These are phyloP conservation scores for Syngnathus rostellatus DNA, from an alignment of 2,797 vertebrate species.

Conservation along the genomic window DNA sequence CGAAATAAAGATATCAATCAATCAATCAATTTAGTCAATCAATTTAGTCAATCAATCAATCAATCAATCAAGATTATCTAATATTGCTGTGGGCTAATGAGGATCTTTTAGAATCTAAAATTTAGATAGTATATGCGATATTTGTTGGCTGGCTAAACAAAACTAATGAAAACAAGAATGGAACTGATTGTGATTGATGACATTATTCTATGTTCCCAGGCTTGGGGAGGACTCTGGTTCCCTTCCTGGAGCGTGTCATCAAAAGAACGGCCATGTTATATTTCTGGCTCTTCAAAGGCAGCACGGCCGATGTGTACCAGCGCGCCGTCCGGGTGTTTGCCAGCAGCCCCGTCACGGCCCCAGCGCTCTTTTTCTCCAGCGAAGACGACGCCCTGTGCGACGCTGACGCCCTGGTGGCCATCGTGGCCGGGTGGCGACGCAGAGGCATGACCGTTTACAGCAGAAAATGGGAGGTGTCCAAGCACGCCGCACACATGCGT, in stretches of 20 bases:
- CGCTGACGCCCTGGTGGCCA: slow-evolving; percentile 56
- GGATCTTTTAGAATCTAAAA: background rate
- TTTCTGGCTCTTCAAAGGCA: slow-evolving; percentile 58
- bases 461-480: slow-evolving; percentile 62
- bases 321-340: slow-evolving; percentile 39
- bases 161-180: background rate
- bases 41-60: too few relatives aligned
- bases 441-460: slow-evolving; percentile 49
- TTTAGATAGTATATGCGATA: background rate
- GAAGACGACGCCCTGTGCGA: slow-evolving; percentile 59
- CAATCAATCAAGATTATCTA: too few relatives aligned
- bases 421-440: slow-evolving; percentile 47
- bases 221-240: slow-evolving; percentile 47
- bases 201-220: slow-evolving; percentile 39
- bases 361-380: slow-evolving; percentile 64
- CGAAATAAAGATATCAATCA: too few relatives aligned
- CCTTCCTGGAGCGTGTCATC: slow-evolving; percentile 40
- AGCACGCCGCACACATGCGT: slow-evolving; percentile 58
- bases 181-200: background rate
- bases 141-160: background rate
- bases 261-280: slow-evolving; percentile 46
- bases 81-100: too few relatives aligned
- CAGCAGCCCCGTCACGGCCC: slow-evolving; percentile 42
- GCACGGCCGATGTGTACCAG: slow-evolving; percentile 45
- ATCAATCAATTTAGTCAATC: too few relatives aligned